Conservation (phyloP, 1,140 invertebrate species). For the Panulirus ornatus region DNA sequence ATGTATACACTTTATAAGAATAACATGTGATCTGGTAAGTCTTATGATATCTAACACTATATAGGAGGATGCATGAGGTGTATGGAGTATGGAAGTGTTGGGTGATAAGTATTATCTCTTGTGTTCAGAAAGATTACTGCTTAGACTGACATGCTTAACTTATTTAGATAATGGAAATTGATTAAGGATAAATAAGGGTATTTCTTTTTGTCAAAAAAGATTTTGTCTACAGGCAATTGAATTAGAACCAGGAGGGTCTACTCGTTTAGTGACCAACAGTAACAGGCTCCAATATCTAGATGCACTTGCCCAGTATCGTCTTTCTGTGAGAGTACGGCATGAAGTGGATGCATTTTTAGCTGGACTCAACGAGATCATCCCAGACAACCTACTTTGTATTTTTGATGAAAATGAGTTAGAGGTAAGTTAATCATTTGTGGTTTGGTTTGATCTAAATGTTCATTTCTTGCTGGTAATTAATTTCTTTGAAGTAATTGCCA, state of each 20-base stretch:
- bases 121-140: too few species aligned
- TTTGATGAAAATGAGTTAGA: slow-evolving; percentile 98
- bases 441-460: not conserved
- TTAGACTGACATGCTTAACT: too few species aligned
- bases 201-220: too few species aligned
- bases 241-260: slow-evolving; percentile 86
- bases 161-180: too few species aligned
- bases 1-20: too few species aligned
- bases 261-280: slow-evolving; percentile 85
- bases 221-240: slow-evolving; percentile 80
- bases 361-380: slow-evolving; percentile 90
- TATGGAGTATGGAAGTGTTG: too few species aligned
- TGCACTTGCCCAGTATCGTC: slow-evolving; percentile 91
- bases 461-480: slow-evolving; percentile 77
- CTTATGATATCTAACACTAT: too few species aligned
- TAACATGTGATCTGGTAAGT: too few species aligned
- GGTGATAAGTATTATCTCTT: too few species aligned
- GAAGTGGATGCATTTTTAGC: slow-evolving; percentile 93
- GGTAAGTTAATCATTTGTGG: slow-evolving; percentile 83
- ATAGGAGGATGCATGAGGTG: too few species aligned
- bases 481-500: too few species aligned
- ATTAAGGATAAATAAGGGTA: too few species aligned
- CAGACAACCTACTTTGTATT: slow-evolving; percentile 94
- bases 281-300: slow-evolving; percentile 92
- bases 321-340: slow-evolving; percentile 88